Evolutionary conservation across 2,888 invertebrate species (phyloP).

Genomic region (Drosophila putrida): DNA sequence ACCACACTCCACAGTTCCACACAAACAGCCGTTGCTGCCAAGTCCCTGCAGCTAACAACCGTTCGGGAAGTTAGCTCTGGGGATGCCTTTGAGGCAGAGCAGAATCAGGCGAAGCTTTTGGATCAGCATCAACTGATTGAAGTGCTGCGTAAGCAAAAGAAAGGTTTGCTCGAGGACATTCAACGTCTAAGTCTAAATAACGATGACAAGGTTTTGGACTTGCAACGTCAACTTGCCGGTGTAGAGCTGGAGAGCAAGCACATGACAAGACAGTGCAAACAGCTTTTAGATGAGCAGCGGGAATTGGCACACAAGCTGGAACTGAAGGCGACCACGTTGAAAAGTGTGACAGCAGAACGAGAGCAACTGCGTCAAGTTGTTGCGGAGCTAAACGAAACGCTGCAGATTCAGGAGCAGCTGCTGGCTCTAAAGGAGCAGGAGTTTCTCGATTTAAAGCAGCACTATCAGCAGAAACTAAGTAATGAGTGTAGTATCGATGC

Average conservation of each 20-base stretch:
- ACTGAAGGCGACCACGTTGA: conserved; percentile 51
- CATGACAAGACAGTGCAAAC: conserved; percentile 79
- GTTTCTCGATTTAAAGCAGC: conserved; percentile 66
- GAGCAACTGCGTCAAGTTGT: conserved; percentile 70
- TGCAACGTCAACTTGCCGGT: conserved; percentile 75
- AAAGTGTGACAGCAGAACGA: conserved; percentile 58
- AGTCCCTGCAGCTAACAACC: background rate
- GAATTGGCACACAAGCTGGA: conserved; percentile 66
- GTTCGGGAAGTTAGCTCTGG: background rate
- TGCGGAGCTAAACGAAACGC: conserved; percentile 65
- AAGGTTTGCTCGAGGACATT: conserved; percentile 77
- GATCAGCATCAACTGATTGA: conserved; percentile 82
- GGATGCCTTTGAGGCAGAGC: conserved; percentile 71
- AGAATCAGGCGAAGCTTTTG: conserved; percentile 68
- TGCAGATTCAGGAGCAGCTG: conserved; percentile 65
- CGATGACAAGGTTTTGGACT: conserved; percentile 72
- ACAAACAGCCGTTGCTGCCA: conserved; percentile 23
- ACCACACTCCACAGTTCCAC: conserved; percentile 70
- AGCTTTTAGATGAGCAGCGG: conserved; percentile 71
- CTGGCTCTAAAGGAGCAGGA: conserved; percentile 72
- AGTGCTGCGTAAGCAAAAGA: conserved; percentile 83
- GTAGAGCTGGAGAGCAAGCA: conserved; percentile 82
- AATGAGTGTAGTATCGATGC: conserved; percentile 70
- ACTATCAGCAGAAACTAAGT: conserved; percentile 68
- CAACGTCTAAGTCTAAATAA: conserved; percentile 73